These are phyloP conservation scores for Xiphophorus birchmanni DNA, from an alignment of 2,797 vertebrate species.

Conservation along the genomic window DNA sequence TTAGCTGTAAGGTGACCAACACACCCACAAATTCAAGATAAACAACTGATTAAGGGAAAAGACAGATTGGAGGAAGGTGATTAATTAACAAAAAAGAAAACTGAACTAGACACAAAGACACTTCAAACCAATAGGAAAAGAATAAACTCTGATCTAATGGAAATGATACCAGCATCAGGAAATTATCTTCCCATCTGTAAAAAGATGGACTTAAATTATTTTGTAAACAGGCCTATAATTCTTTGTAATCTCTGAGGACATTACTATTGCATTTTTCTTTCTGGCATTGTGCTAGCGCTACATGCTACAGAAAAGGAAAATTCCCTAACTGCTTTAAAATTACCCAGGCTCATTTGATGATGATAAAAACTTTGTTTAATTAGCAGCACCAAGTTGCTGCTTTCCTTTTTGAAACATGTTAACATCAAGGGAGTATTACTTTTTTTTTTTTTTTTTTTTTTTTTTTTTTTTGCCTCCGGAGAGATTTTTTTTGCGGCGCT, in stretches of 20 bases:
- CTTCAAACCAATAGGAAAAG: background rate
- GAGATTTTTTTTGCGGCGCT: too few relatives aligned
- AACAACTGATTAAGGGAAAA: background rate
- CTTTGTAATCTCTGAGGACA: background rate
- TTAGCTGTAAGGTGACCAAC: background rate
- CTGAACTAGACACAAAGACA: background rate
- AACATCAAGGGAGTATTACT: background rate
- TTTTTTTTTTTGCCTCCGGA: too few relatives aligned
- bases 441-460: too few relatives aligned
- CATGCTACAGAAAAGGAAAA: background rate
- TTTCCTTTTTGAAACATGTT: background rate
- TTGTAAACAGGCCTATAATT: background rate
- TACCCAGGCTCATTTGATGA: background rate
- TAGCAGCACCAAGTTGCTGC: background rate
- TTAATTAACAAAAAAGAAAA: background rate
- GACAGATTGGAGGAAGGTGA: background rate
- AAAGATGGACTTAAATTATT: background rate
- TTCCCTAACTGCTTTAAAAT: background rate
- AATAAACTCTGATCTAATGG: background rate
- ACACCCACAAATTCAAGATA: background rate
- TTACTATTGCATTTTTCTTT: background rate
- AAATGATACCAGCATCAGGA: background rate
- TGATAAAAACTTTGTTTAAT: background rate
- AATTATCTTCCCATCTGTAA: background rate
- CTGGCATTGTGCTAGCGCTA: background rate